Conservation (phyloP, 2,113 vertebrate species). For the Coreoperca whiteheadi region DNA sequence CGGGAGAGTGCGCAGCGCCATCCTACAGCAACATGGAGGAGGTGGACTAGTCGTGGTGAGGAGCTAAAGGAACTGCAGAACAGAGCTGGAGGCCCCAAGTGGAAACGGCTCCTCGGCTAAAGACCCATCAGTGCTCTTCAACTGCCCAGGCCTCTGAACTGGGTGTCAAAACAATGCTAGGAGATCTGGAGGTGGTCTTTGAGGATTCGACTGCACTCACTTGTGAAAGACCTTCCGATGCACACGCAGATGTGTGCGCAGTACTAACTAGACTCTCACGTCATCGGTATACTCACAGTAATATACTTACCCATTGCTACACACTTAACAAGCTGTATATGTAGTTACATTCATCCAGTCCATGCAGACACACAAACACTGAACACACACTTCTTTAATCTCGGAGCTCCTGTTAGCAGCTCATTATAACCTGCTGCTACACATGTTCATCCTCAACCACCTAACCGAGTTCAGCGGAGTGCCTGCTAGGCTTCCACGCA, state of each 20-base stretch:
- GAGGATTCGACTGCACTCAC: constrained; percentile 25
- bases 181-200: constrained; percentile 39
- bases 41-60: constrained; percentile 86
- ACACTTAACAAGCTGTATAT: constrained; percentile 41
- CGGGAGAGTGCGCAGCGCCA: constrained; percentile 87
- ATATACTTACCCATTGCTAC: constrained; percentile 24
- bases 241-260: constrained; percentile 37
- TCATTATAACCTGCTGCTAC: constrained; percentile 10
- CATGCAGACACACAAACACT: constrained; percentile 33
- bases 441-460: constrained; percentile 10
- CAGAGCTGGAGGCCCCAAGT: background rate
- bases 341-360: constrained; percentile 52
- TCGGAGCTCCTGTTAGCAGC: constrained; percentile 31
- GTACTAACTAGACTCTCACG: constrained; percentile 34
- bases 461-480: constrained; percentile 15
- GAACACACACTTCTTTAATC: background rate
- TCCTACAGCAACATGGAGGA: constrained; percentile 99
- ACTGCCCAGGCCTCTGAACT: constrained; percentile 37
- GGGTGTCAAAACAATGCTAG: background rate
- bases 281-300: constrained; percentile 39
- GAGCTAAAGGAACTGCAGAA: background rate
- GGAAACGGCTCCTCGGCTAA: constrained; percentile 3
- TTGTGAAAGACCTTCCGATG: constrained; percentile 19
- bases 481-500: constrained; percentile 2
- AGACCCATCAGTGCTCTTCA: constrained; percentile 42